Evolutionary conservation across 2,113 vertebrate species (phyloP).

Genomic region (Oncorhynchus mykiss): DNA sequence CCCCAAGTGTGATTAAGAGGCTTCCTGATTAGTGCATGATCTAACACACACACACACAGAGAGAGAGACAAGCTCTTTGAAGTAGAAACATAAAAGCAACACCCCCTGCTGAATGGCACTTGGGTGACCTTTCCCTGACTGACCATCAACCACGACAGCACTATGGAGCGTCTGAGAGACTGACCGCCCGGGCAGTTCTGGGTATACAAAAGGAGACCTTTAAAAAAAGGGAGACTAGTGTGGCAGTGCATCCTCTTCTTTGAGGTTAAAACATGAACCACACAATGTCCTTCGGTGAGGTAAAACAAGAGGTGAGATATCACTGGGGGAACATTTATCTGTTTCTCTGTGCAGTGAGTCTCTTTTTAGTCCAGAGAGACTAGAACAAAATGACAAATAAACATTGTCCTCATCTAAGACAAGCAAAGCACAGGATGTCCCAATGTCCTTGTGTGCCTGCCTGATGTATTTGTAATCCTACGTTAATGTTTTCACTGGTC

Average conservation of each 20-base stretch:
- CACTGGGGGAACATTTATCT: neutral
- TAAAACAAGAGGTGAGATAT: neutral
- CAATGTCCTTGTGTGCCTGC: conserved; percentile 39
- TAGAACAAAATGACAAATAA: too few species aligned
- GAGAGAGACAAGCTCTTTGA: conserved; percentile 46
- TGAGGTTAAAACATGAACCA: neutral
- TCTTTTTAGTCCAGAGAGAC: too few species aligned
- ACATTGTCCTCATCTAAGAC: neutral
- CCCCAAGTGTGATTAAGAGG: conserved; percentile 36
- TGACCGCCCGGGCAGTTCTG: conserved; percentile 7
- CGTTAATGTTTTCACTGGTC: conserved; percentile 64
- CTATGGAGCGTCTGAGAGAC: conserved; percentile 51
- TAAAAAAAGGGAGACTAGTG: conserved; percentile 6
- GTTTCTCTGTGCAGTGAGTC: too few species aligned
- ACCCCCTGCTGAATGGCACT: conserved; percentile 42
- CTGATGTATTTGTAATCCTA: conserved; percentile 50
- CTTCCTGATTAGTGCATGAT: neutral
- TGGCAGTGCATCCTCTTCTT: neutral
- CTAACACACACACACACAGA: neutral
- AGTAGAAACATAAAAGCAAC: conserved; percentile 64
- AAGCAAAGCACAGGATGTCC: conserved; percentile 41
- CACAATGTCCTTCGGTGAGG: neutral
- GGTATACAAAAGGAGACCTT: conserved; percentile 35
- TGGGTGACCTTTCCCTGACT: conserved; percentile 72
- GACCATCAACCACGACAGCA: conserved; percentile 29